phyloP scores from a whole-genome alignment of 2,113 vertebrate species.

The Anser brachyrhynchus region DNA sequence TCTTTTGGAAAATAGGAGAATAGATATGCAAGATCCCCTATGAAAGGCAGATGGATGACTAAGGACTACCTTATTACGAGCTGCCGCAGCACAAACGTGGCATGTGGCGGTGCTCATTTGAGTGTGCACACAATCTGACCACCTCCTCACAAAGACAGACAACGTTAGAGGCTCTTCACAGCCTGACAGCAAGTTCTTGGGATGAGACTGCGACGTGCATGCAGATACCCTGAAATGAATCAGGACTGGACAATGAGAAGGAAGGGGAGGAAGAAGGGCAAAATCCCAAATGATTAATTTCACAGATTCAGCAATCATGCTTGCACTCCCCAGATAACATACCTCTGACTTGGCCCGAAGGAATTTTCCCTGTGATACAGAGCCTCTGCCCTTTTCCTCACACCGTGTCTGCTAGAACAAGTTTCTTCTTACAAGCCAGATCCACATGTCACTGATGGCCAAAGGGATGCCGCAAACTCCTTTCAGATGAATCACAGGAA shows the following conservation, averaged over 20 bases:
- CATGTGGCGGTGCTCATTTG: neutral
- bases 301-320: neutral
- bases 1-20: constrained; percentile 16
- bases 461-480: neutral
- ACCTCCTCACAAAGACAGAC: neutral
- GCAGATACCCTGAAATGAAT: neutral
- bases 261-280: neutral
- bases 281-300: neutral
- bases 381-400: neutral
- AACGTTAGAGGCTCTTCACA: neutral
- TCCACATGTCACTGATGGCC: neutral
- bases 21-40: neutral
- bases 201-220: neutral
- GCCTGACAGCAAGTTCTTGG: neutral
- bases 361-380: neutral
- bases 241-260: neutral
- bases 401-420: neutral
- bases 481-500: neutral
- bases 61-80: neutral
- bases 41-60: constrained; percentile 6
- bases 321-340: neutral
- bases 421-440: neutral
- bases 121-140: neutral
- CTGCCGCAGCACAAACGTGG: neutral
- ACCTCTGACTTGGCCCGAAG: neutral